Percentiles rank a stretch among this genome's conserved stretches.
Conservation (phyloP, 92 coral and sea anemone genomes). For the Umimayanthus chanpuru region DNA sequence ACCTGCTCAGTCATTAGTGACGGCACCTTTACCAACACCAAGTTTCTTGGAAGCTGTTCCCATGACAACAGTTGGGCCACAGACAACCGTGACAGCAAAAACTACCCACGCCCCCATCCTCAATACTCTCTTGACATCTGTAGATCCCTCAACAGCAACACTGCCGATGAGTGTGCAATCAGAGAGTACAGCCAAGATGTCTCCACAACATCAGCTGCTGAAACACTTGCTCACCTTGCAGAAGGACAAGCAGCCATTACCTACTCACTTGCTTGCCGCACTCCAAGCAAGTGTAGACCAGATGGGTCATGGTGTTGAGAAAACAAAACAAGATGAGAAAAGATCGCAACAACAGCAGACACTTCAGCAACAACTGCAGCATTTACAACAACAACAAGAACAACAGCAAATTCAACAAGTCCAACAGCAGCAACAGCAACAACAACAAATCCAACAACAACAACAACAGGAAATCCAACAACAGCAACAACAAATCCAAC, state of each 20-base stretch:
- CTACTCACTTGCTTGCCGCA: slow-evolving; percentile 41
- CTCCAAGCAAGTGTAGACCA: slow-evolving; percentile 37
- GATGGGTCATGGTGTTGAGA: slow-evolving; percentile 42
- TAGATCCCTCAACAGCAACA: slow-evolving; percentile 4
- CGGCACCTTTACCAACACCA: slow-evolving; percentile 11
- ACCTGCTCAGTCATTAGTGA: background rate
- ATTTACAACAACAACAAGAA: slow-evolving; percentile 11
- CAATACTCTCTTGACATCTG: slow-evolving; percentile 3
- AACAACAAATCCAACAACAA: slow-evolving; percentile 18
- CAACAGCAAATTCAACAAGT: background rate
- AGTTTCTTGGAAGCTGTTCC: background rate
- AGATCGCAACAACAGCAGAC: slow-evolving; percentile 43
- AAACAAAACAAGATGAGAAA: slow-evolving; percentile 41
- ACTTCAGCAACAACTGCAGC: slow-evolving; percentile 30
- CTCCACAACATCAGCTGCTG: slow-evolving; percentile 26
- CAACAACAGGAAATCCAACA: slow-evolving; percentile 40
- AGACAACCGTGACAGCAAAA: slow-evolving; percentile 8
- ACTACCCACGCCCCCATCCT: slow-evolving; percentile 9
- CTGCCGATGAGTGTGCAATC: slow-evolving; percentile 19
- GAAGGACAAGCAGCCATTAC: slow-evolving; percentile 45
- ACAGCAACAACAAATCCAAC: slow-evolving; percentile 34
- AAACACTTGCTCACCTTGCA: slow-evolving; percentile 36
- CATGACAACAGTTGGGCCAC: slow-evolving; percentile 2
- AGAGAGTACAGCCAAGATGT: slow-evolving; percentile 6
- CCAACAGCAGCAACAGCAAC: background rate